These are phyloP conservation scores for Mythimna ferrago DNA, from an alignment of 2,888 invertebrate species.

Conservation along the genomic window DNA sequence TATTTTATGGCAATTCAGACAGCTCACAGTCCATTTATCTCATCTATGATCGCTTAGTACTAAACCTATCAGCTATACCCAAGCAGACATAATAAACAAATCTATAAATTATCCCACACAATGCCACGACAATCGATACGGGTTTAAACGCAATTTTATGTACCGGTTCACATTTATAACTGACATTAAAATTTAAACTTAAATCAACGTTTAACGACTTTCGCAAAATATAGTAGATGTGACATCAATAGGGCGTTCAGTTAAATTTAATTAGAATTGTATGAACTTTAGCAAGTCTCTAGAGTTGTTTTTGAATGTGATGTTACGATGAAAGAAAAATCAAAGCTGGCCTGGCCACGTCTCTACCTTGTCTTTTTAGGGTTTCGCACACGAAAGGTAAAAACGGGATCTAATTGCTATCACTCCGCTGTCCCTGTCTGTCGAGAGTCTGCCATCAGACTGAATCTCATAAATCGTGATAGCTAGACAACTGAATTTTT, in stretches of 20 bases:
- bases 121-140: conserved; percentile 57
- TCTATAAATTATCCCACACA: conserved; percentile 62
- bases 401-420: too few relatives aligned
- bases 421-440: too few relatives aligned
- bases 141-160: conserved; percentile 73
- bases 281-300: background rate
- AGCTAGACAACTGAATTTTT: too few relatives aligned
- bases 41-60: conserved; percentile 42
- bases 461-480: too few relatives aligned
- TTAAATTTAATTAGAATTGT: background rate
- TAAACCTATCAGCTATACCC: conserved; percentile 57
- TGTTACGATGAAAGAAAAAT: background rate
- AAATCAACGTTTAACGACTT: conserved; percentile 72
- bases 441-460: too few relatives aligned
- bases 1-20: conserved; percentile 47
- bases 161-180: conserved; percentile 64
- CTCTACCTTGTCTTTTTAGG: too few relatives aligned
- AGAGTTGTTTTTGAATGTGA: background rate
- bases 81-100: conserved; percentile 56
- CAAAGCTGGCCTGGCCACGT: background rate
- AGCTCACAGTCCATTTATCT: conserved; percentile 50
- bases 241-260: conserved; percentile 10
- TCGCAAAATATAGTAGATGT: conserved; percentile 63
- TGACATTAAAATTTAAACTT: conserved; percentile 63
- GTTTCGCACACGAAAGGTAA: too few relatives aligned